Evolutionary conservation across 2,113 vertebrate species (phyloP), one percentile per base, ranked within the genome.

Genomic region (Capreolus pygargus): DNA sequence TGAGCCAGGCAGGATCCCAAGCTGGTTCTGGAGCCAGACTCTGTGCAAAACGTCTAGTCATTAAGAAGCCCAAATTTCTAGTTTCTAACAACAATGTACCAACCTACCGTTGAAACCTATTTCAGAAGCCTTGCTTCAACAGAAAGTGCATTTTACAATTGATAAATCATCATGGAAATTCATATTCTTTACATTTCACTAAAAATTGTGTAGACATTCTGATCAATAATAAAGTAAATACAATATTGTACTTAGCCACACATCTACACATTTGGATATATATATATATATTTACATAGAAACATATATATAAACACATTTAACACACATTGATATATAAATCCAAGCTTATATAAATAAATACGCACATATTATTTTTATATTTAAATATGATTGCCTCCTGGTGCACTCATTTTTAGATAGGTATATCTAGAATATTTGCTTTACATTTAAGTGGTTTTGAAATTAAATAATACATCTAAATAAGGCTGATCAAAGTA

Each of bases 1-100:
- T 81, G 96, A 96, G 86, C 28, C 15, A 95, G 93, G n/a, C 45
- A 70, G 55, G 60, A 95, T 97, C 94, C 97, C 97, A 97, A 84
- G 74, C 78, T 36, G 39, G 36, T 58, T 70, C 67, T 36, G 54
- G 33, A 96, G 96, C 95, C 95, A 97, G 86, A 89, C 25, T 58
- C n/a, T 76, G 13, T 61, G 52, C 76, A 81, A 97, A 95, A 57
- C 45, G 23, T 55, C 82, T 90, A 79, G 78, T 78, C 86, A 93
- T 70, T 61, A 79, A 89, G 36, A 76, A 47, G 60, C 67, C 86
- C 88, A 74, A 96, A 74, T 94, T 57, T 86, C 88, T 94, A 16
- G 16, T 93, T 83, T 97, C 55, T 89, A 86, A 88, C 30, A 89
- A 54, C 61, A 82, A 50, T n/a, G 55, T 82, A 89, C 30, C 13